Evolutionary conservation across 2,113 vertebrate species (phyloP).

Genomic region (Bos taurus): ARS-UCD2.0 NC_037330.1:101433501-101434000

Average conservation of each 20-base stretch:
- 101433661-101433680: background rate
- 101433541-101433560: background rate
- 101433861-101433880: background rate
- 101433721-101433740: background rate
- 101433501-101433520: background rate
- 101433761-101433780: background rate
- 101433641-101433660: background rate
- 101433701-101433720: background rate
- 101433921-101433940: background rate
- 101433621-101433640: background rate
- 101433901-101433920: background rate
- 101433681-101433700: background rate
- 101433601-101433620: background rate
- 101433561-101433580: background rate
- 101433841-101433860: background rate
- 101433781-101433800: rapidly evolving
- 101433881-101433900: background rate
- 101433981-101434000: background rate
- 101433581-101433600: background rate
- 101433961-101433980: background rate
- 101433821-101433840: background rate
- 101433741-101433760: rapidly evolving
- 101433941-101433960: background rate
- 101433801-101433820: background rate
- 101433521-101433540: background rate